These are phyloP conservation scores for Theretra japonica DNA, from an alignment of 2,888 invertebrate species.

Conservation along the genomic window DNA sequence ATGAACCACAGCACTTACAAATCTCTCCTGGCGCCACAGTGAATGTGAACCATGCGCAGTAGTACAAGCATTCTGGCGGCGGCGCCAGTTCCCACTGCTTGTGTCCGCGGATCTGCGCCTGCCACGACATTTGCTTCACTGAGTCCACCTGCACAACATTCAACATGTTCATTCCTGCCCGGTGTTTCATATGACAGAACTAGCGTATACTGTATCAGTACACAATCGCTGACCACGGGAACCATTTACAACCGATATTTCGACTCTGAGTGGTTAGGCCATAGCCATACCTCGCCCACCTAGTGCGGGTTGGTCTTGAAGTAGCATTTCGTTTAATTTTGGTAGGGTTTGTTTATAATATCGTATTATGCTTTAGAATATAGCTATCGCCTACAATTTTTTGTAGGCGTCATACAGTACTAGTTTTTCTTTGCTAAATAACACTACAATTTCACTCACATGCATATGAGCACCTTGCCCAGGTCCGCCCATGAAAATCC, in stretches of 20 bases:
- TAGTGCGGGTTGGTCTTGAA: too few relatives aligned
- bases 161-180: neutral
- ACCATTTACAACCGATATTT: too few relatives aligned
- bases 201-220: too few relatives aligned
- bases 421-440: neutral
- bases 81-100: slow-evolving; percentile 96
- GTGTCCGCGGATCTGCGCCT: slow-evolving; percentile 95
- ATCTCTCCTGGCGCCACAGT: slow-evolving; percentile 94
- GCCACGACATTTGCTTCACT: slow-evolving; percentile 97
- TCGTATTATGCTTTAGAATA: neutral
- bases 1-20: slow-evolving; percentile 88
- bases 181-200: too few relatives aligned
- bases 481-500: slow-evolving; percentile 98
- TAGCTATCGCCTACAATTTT: too few relatives aligned
- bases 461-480: slow-evolving; percentile 98
- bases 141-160: slow-evolving; percentile 92
- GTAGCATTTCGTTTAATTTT: too few relatives aligned
- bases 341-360: too few relatives aligned
- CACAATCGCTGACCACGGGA: too few relatives aligned
- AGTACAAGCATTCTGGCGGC: slow-evolving; percentile 95
- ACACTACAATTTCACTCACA: slow-evolving; percentile 84
- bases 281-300: neutral
- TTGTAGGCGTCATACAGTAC: neutral
- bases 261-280: neutral
- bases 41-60: slow-evolving; percentile 88